These are phyloP conservation scores for Sialis lutaria DNA, from an alignment of 2,888 invertebrate genomes.

Conservation along the genomic window DNA sequence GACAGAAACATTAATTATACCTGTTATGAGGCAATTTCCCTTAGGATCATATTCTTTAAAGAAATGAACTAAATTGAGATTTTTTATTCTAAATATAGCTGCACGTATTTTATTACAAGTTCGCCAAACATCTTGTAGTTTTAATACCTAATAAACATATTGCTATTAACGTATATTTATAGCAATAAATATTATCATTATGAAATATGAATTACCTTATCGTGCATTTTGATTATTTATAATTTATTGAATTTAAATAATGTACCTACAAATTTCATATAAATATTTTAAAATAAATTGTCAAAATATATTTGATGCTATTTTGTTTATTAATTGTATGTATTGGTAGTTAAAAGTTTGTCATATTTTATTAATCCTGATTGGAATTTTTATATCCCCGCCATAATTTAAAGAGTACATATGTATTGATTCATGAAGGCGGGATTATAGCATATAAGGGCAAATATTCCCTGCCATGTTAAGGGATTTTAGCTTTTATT, in stretches of 20 bases:
- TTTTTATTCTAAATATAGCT: conserved; percentile 46
- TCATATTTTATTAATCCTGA: no score
- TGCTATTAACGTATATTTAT: background rate
- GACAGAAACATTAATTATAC: conserved; percentile 18
- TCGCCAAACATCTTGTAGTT: conserved; percentile 54
- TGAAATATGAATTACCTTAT: background rate
- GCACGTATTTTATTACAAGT: conserved; percentile 67
- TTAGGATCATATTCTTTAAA: conserved; percentile 50
- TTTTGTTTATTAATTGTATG: no score
- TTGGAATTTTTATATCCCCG: no score
- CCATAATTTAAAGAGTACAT: no score
- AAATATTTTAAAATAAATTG: no score
- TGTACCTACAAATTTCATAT: no score
- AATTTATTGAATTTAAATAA: background rate
- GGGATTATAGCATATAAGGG: no score
- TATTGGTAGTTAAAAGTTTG: no score
- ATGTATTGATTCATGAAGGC: no score
- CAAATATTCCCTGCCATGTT: no score
- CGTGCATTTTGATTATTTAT: conserved; percentile 1
- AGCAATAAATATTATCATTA: background rate
- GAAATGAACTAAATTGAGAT: conserved; percentile 53
- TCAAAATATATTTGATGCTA: no score
- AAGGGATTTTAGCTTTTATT: background rate
- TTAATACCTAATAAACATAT: conserved; percentile 19
- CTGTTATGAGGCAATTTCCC: conserved; percentile 49